Evolutionary conservation across 2,888 invertebrate species (phyloP), one percentile per base, ranked within the genome.

Genomic region (Lithosia quadra): DNA sequence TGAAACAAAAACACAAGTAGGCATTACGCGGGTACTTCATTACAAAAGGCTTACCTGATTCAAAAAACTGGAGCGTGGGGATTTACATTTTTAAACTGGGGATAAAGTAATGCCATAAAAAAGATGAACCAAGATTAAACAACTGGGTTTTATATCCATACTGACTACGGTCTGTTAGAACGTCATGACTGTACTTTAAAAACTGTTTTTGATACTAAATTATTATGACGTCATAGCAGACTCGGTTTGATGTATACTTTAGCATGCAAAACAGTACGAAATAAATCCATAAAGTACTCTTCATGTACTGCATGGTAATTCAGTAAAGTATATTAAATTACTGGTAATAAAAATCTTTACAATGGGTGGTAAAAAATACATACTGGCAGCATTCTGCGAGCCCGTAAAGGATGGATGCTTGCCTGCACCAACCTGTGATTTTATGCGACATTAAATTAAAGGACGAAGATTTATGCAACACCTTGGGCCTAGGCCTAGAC

Each of bases 261-360:
- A 79, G 74, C 79, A 84, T 82, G 81, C 80, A 86, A 82, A 86
- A 81, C 79, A 84, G 80, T 77, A 72, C 68, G 73, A 76, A 74
- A 77, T 77, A 83, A 85, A 87, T 88, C 86, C 86, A 86, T 91
- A 90, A 90, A 88, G 84, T 88, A 87, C 85, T 85, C 80, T 77
- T 82, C 81, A 77, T 74, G 71, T 73, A 83, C 81, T 86, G 85
- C 84, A 85, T 85, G 85, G 86, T 87, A 86, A 88, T 90, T 90
- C 87, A 85, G 86, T 89, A 87, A 86, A 90, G 88, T 90, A 88
- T 91, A 91, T 92, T 89, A 91, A 92, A 92, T 91, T 90, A 91
- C 90, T 85, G 86, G 88, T 88, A 88, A 88, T 91, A 92, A 91
- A 91, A 87, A 88, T 83, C 77, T 80, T 83, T 86, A 89, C 86